A percentile compares a stretch with the other conserved stretches of the same genome.
These are phyloP conservation scores for Nesometra sesokonis DNA, from an alignment of 35 echinoderm and acorn worm species.

Conservation along the genomic window DNA sequence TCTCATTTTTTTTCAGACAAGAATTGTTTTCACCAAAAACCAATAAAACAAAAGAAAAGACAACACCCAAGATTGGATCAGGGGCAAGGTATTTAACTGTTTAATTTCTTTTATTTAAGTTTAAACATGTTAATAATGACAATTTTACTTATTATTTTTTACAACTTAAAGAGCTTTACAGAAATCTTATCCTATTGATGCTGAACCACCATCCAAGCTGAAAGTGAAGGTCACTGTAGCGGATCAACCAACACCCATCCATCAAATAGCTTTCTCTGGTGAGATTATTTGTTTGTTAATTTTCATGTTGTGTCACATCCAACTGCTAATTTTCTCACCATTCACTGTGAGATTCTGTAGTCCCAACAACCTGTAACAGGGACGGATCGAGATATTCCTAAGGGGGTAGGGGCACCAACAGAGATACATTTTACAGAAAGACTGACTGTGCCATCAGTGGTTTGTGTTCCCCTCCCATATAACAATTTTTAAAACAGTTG, in stretches of 20 bases:
- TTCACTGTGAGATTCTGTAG: too few species aligned
- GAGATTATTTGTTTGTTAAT: too few species aligned
- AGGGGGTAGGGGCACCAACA: too few species aligned
- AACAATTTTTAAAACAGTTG: too few species aligned
- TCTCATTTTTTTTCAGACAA: constrained; percentile 36
- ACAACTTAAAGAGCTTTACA: constrained; percentile 37
- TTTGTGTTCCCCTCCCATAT: too few species aligned
- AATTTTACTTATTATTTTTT: not conserved
- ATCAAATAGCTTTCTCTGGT: constrained; percentile 66
- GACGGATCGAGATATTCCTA: too few species aligned
- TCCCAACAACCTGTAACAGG: too few species aligned
- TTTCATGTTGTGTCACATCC: too few species aligned
- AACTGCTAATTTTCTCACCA: too few species aligned
- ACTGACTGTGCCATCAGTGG: too few species aligned
- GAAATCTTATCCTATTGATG: constrained; percentile 70
- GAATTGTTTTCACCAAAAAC: constrained; percentile 87
- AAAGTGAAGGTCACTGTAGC: constrained; percentile 50
- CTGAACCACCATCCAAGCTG: constrained; percentile 44
- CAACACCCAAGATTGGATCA: not conserved
- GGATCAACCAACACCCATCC: constrained; percentile 39
- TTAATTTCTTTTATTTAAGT: not conserved
- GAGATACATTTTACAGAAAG: too few species aligned
- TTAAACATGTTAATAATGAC: too few species aligned
- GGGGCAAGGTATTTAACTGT: constrained; percentile 14
- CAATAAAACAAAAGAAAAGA: constrained; percentile 18